Evolutionary conservation across 2,888 invertebrate genomes (phyloP).

Genomic region (Agriopis aurantiaria): DNA sequence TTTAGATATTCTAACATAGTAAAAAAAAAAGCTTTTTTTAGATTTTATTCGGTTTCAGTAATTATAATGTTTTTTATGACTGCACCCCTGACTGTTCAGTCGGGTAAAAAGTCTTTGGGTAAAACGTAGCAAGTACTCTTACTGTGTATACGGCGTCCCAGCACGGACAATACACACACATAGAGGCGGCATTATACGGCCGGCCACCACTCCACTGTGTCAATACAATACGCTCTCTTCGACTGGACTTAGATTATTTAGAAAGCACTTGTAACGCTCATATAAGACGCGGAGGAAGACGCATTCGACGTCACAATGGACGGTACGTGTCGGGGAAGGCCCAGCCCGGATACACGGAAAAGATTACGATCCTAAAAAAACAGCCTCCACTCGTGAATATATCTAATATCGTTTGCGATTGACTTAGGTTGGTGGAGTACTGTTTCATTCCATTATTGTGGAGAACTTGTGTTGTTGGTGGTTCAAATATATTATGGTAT

Average conservation of each 20-base stretch:
- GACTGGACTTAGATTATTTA: slow-evolving; percentile 87
- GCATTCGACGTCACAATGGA: slow-evolving; percentile 85
- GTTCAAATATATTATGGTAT: background rate
- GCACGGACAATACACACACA: slow-evolving; percentile 69
- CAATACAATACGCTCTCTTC: slow-evolving; percentile 87
- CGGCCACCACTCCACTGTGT: slow-evolving; percentile 87
- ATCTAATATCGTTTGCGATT: slow-evolving; percentile 78
- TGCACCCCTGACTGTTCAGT: too few relatives aligned
- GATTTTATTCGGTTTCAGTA: too few relatives aligned
- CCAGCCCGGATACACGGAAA: slow-evolving; percentile 78
- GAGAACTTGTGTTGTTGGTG: background rate
- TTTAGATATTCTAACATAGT: too few relatives aligned
- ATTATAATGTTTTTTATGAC: too few relatives aligned
- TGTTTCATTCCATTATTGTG: slow-evolving; percentile 52
- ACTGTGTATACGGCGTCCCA: slow-evolving; percentile 2
- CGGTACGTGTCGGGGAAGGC: slow-evolving; percentile 82
- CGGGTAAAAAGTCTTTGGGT: too few relatives aligned
- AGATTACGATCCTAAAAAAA: slow-evolving; percentile 87
- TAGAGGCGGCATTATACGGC: slow-evolving; percentile 79
- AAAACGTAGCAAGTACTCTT: background rate
- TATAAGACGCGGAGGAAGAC: slow-evolving; percentile 86
- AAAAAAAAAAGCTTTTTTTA: too few relatives aligned
- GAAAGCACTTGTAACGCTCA: slow-evolving; percentile 88
- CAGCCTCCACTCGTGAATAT: slow-evolving; percentile 78
- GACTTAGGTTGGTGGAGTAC: slow-evolving; percentile 66